Evolutionary conservation across 1,140 invertebrate genomes (phyloP).

Genomic region (Sinella curviseta): DNA sequence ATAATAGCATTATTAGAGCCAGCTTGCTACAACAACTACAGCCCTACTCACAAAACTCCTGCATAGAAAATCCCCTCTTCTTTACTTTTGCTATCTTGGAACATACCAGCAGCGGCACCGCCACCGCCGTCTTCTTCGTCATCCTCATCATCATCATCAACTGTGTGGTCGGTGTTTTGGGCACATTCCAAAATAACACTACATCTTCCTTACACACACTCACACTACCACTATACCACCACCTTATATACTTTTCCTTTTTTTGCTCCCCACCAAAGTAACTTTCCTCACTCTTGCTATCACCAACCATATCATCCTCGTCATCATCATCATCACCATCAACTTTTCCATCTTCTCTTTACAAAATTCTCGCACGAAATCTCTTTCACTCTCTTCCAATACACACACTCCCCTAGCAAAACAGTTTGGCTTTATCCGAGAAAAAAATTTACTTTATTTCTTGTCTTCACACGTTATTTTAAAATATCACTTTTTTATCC

Average conservation of each 20-base stretch:
- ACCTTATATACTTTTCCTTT: neutral
- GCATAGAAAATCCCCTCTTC: neutral
- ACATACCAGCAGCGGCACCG: too few relatives aligned
- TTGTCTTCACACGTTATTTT: constrained; percentile 10
- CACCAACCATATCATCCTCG: neutral
- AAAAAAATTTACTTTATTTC: neutral
- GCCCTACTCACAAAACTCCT: neutral
- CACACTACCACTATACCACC: neutral
- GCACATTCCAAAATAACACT: constrained; percentile 14
- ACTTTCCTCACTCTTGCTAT: neutral
- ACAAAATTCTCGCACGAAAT: neutral
- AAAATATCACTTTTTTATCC: neutral
- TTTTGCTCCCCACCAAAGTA: neutral
- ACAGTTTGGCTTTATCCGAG: neutral
- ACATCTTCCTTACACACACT: neutral
- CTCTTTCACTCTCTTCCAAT: neutral
- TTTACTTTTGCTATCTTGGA: too few relatives aligned
- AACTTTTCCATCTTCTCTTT: neutral
- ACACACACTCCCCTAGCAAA: neutral
- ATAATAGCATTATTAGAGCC: too few relatives aligned
- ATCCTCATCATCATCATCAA: neutral
- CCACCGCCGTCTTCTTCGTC: too few relatives aligned
- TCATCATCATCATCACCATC: neutral
- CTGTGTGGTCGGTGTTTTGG: constrained; percentile 21
- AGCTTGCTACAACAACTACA: too few relatives aligned